phyloP scores from a whole-genome alignment of 2,888 invertebrate genomes.

The Arctia plantaginis region DNA sequence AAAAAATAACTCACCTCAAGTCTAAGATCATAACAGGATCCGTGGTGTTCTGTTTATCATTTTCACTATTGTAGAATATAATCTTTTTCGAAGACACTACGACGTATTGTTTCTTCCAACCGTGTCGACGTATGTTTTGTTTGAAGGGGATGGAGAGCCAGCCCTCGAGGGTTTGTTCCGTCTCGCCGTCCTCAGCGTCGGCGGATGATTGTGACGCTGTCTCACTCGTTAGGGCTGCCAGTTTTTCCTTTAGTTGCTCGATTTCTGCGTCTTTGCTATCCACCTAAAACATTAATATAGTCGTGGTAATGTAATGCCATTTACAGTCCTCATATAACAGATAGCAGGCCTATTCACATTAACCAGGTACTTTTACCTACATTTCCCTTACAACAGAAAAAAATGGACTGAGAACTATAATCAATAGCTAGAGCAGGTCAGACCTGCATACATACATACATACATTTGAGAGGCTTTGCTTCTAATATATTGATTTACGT shows the following conservation, averaged over 20 bases:
- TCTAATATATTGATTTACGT: not conserved
- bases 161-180: slow-evolving; percentile 95
- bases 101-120: slow-evolving; percentile 99
- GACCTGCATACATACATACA: not conserved
- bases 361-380: not conserved
- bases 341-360: not conserved
- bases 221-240: slow-evolving; percentile 93
- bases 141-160: slow-evolving; percentile 98
- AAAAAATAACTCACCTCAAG: slow-evolving; percentile 90
- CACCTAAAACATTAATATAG: slow-evolving; percentile 74
- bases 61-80: slow-evolving; percentile 98
- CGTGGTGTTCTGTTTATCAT: slow-evolving; percentile 96
- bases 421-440: too few species aligned
- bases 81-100: slow-evolving; percentile 98
- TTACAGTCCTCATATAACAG: not conserved
- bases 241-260: slow-evolving; percentile 95
- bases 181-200: slow-evolving; percentile 93
- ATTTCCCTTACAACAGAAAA: too few species aligned
- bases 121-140: slow-evolving; percentile 97
- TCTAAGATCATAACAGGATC: slow-evolving; percentile 98
- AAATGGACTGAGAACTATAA: too few species aligned
- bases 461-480: not conserved
- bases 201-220: slow-evolving; percentile 96
- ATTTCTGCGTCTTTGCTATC: slow-evolving; percentile 99
- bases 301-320: too few species aligned